Base-by-base conservation (phyloP, 2,113 vertebrate species). In the Indicator indicator region DNA sequence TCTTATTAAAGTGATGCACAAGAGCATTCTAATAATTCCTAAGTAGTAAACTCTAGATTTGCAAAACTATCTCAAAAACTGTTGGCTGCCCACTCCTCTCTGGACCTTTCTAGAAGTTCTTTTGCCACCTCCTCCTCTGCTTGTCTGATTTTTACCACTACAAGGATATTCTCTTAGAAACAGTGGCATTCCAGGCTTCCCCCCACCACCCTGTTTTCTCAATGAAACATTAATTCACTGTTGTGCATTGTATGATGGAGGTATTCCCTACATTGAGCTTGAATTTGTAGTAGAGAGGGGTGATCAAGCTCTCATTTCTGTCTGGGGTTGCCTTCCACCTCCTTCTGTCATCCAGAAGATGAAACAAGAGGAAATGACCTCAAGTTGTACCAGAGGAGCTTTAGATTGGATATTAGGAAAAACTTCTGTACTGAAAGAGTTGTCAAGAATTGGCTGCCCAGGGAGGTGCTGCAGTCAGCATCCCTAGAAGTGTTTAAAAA, bases 151-250 rank as follows among this genome's bases (percentile, higher is more conserved):
- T 79, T 46, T 32, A 69, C 15, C 18, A 9, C 21, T 5, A 4
- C 8, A 9, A 36, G 67, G 55, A 42, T 42, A 42, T 72, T 86
- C 21, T 58, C 21, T 30, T 68, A 13, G 14, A 38, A 86, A 23
- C 20, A 21, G 18, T 0, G 0, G 2, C 30, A 16, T 50, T 33
- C 56, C 12, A 55, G 77, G 18, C 16, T 36, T 68, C 79, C 80
- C 8, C 42, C 86, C 27, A 36, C 36, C 36, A 36, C 9, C 56
- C 44, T 1, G 11, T 32, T 77, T 81, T 40, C 17, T 71, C 40
- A 36, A 0, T 44, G 30, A 32, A 54, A 13, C 0, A 0, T 0
- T 3, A 65, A 3, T 83, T 76, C 36, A 5, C 3, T 42, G 16
- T 9, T 42, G 42, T n/a, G 9, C 12, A 6, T 7, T 64, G 65